These are phyloP conservation scores for Metacarcinus magister DNA, from an alignment of 2,888 invertebrate genomes.

Conservation along the genomic window DNA sequence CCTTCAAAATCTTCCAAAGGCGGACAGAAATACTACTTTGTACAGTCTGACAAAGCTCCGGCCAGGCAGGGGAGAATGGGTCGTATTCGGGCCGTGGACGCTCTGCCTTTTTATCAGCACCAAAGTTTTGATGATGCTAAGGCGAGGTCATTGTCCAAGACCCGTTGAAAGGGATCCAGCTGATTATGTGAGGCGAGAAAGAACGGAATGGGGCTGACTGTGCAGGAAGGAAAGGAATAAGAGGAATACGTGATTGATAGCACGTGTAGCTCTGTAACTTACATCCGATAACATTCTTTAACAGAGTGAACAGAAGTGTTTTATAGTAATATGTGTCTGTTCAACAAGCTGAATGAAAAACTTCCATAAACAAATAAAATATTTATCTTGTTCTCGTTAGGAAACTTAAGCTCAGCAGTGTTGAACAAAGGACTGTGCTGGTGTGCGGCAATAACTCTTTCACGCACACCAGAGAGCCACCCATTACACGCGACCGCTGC, in stretches of 20 bases:
- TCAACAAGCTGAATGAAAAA: background rate
- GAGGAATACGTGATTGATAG: background rate
- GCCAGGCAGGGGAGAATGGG: background rate
- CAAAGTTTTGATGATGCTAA: background rate
- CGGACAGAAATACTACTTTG: too few species aligned
- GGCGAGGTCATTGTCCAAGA: background rate
- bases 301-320: too few species aligned
- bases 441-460: background rate
- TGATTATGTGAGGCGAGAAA: background rate
- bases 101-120: background rate
- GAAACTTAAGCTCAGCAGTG: background rate
- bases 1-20: background rate
- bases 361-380: background rate
- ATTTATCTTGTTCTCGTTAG: too few species aligned
- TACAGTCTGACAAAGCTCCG: too few species aligned
- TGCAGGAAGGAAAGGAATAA: background rate
- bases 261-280: background rate
- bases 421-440: background rate
- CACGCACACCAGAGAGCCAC: background rate
- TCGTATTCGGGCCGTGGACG: background rate
- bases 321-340: background rate
- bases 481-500: background rate
- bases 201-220: background rate
- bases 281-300: background rate
- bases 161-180: background rate